Conservation (phyloP, 1,140 invertebrate species). For the Calephelis virginiensis region DNA sequence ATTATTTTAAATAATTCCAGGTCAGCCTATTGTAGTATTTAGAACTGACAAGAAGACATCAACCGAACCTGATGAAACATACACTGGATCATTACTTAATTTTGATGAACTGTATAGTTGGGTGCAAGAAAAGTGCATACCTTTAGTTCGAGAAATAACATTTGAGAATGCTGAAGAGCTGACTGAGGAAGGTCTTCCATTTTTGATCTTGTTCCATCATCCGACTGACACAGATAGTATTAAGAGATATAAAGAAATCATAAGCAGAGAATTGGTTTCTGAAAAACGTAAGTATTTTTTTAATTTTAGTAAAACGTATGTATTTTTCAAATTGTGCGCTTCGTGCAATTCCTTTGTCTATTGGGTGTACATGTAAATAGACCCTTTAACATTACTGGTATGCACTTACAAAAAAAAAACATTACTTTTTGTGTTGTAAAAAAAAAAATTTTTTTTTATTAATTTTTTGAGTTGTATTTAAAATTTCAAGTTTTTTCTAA, state of each 20-base stretch:
- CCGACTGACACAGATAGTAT: conserved; percentile 92
- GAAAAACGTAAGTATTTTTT: conserved; percentile 91
- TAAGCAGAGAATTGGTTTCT: conserved; percentile 86
- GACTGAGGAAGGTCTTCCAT: conserved; percentile 99
- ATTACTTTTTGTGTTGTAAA: no score
- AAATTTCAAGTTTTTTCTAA: no score
- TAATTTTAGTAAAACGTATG: background rate
- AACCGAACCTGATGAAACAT: conserved; percentile 90
- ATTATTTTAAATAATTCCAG: conserved; percentile 34
- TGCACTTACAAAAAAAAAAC: no score
- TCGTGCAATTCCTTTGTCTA: no score
- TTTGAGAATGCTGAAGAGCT: conserved; percentile 99
- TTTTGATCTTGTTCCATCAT: conserved; percentile 97
- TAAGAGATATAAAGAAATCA: conserved; percentile 91
- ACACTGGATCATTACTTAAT: conserved; percentile 83
- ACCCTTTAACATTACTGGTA: no score
- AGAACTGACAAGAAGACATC: conserved; percentile 88
- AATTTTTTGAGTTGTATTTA: no score
- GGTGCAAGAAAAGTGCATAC: conserved; percentile 93
- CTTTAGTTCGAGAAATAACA: conserved; percentile 94
- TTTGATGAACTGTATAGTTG: conserved; percentile 92
- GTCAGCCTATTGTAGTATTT: conserved; percentile 87
- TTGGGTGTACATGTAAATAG: no score
- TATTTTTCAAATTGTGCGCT: no score
- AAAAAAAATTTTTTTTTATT: no score